A percentile compares a stretch with the other conserved stretches of the same genome.
phyloP scores from a whole-genome alignment of 2,888 invertebrate genomes.

The Chymomyza procnemis region DNA sequence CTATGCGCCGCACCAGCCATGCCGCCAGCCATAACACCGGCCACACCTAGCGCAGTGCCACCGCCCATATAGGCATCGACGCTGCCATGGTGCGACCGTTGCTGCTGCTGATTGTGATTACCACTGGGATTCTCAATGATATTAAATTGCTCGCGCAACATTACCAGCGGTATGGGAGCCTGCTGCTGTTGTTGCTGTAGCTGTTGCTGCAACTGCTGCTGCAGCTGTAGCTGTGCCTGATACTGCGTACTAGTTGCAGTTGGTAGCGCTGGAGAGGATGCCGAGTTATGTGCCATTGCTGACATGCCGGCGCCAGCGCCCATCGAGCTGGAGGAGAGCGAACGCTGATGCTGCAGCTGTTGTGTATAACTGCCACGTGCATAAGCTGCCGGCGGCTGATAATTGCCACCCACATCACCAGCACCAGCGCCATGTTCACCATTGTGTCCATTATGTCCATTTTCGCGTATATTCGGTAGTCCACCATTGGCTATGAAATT shows the following conservation, averaged over 20 bases:
- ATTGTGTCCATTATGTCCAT: constrained; percentile 58
- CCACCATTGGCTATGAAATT: constrained; percentile 76
- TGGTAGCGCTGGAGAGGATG: constrained; percentile 28
- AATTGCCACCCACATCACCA: constrained; percentile 21
- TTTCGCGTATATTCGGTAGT: constrained; percentile 76
- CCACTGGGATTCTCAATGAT: constrained; percentile 78
- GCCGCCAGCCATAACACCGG: constrained; percentile 28
- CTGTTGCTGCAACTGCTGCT: constrained; percentile 44
- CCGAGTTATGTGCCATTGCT: constrained; percentile 22
- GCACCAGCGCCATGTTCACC: constrained; percentile 35
- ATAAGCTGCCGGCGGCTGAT: constrained; percentile 24
- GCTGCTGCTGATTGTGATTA: constrained; percentile 65
- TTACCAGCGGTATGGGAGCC: constrained; percentile 80
- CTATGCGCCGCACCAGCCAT: constrained; percentile 23
- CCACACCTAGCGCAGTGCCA: constrained; percentile 13
- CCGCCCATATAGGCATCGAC: constrained; percentile 17
- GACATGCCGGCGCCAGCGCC: constrained; percentile 25
- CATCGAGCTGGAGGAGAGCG: constrained; percentile 46
- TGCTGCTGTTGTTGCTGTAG: constrained; percentile 45
- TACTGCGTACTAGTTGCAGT: constrained; percentile 28
- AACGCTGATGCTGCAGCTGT: constrained; percentile 47
- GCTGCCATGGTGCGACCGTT: constrained; percentile 39
- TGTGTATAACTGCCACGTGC: constrained; percentile 31
- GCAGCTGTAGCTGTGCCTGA: constrained; percentile 40
- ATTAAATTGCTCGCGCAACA: constrained; percentile 79